Evolutionary conservation across 2,113 vertebrate genomes (phyloP).

Genomic region (Protobothrops mucrosquamatus): DNA sequence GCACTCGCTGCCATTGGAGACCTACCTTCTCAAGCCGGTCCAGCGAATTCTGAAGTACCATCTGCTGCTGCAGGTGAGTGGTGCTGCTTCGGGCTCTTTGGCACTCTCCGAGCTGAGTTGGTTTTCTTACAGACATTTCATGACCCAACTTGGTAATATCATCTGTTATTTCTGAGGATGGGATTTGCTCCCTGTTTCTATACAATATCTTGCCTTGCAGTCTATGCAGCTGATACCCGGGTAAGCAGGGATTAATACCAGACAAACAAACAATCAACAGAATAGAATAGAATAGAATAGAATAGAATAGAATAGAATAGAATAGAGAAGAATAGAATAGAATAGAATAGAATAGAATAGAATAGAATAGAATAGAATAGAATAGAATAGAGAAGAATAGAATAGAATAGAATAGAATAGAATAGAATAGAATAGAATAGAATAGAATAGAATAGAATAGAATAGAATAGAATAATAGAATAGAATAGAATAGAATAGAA

Average conservation of each 20-base stretch:
- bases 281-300: neutral
- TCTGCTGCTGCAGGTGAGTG: constrained; percentile 77
- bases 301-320: no score
- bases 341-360: no score
- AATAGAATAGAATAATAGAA: no score
- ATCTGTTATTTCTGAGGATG: neutral
- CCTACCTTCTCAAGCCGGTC: constrained; percentile 88
- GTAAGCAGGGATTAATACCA: neutral
- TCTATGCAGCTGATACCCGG: neutral
- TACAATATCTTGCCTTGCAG: neutral
- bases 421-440: no score
- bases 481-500: no score
- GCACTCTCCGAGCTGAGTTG: neutral
- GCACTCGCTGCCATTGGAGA: constrained; percentile 84
- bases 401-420: no score
- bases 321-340: no score
- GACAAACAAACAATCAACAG: neutral
- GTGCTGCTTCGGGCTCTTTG: rapidly evolving
- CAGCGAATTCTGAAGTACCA: constrained; percentile 94
- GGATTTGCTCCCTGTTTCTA: neutral
- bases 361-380: no score
- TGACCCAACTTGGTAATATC: neutral
- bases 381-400: no score
- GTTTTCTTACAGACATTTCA: neutral
- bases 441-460: no score